Conservation (phyloP, 2,797 vertebrate species). For the Picus viridis region DNA sequence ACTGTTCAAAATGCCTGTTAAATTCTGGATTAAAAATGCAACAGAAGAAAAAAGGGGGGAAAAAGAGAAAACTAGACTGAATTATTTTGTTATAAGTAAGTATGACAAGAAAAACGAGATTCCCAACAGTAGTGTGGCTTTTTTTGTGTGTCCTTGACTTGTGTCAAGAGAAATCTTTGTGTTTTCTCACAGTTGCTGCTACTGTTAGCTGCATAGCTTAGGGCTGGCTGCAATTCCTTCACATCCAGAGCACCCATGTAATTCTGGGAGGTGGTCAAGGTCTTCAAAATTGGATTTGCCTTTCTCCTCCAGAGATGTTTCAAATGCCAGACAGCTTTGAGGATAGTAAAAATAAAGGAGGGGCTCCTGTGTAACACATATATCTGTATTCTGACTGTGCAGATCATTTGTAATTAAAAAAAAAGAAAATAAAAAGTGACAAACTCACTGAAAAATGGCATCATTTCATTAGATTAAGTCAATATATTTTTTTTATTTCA, state of each 20-base stretch:
- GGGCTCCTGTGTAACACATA: background rate
- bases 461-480: background rate
- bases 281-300: background rate
- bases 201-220: background rate
- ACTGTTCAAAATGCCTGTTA: background rate
- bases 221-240: background rate
- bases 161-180: background rate
- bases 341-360: background rate
- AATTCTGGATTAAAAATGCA: background rate
- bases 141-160: background rate
- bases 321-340: background rate
- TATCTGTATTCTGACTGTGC: background rate
- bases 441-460: background rate
- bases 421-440: too few relatives aligned
- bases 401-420: background rate
- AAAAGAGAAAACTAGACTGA: background rate
- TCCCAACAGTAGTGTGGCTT: background rate
- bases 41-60: background rate
- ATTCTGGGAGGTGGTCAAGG: background rate
- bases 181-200: background rate
- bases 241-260: background rate
- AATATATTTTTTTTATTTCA: background rate
- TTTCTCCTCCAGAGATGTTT: background rate
- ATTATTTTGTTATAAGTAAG: background rate
- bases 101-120: background rate